These are phyloP conservation scores for Stylophora pistillata DNA, from an alignment of 64 coral and sea anemone species.

Conservation along the genomic window DNA sequence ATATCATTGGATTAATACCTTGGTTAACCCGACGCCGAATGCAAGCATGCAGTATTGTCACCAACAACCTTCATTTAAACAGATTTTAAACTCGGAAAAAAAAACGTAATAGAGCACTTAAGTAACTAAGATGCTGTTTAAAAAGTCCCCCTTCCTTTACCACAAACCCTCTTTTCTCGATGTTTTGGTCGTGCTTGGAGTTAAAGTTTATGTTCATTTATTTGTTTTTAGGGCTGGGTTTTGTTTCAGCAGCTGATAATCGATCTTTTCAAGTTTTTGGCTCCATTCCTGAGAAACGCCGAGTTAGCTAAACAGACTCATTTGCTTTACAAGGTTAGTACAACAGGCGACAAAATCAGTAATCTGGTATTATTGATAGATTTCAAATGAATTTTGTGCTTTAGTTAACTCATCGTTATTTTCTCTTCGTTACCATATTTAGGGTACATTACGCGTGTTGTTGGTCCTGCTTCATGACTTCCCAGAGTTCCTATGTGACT, in stretches of 20 bases:
- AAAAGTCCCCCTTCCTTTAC: too few relatives aligned
- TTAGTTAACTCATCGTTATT: not conserved
- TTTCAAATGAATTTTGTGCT: not conserved
- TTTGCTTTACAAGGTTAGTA: slow-evolving; percentile 90
- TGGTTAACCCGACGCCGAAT: too few relatives aligned
- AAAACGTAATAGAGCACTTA: too few relatives aligned
- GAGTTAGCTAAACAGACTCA: slow-evolving; percentile 93
- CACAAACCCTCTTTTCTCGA: too few relatives aligned
- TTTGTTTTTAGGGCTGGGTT: slow-evolving; percentile 79
- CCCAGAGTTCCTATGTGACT: slow-evolving; percentile 99
- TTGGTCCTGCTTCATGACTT: slow-evolving; percentile 96
- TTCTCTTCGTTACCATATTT: slow-evolving; percentile 6
- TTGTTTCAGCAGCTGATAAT: slow-evolving; percentile 96
- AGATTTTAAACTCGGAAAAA: too few relatives aligned
- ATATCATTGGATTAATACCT: too few relatives aligned
- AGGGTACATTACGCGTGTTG: slow-evolving; percentile 94
- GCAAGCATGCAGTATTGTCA: too few relatives aligned
- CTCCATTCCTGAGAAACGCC: slow-evolving; percentile 96
- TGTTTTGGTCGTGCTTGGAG: too few relatives aligned
- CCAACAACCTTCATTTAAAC: too few relatives aligned
- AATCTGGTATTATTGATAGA: not conserved
- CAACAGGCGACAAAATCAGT: not conserved
- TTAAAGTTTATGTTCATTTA: not conserved
- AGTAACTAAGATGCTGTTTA: too few relatives aligned
- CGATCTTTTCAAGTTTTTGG: slow-evolving; percentile 98